phyloP scores from a whole-genome alignment of 2,797 vertebrate species.

The Pseudomugil tenellus region DNA sequence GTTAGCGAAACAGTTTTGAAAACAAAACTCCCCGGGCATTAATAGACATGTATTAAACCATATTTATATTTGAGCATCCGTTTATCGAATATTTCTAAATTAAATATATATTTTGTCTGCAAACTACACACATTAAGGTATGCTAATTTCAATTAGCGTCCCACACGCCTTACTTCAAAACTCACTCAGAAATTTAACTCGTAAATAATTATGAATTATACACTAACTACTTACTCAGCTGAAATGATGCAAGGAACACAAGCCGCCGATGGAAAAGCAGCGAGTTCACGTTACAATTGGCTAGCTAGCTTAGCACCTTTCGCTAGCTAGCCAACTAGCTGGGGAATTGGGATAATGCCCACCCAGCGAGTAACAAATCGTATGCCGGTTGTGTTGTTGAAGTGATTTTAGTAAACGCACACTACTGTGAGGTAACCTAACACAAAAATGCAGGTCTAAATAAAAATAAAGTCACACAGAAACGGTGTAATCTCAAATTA shows the following conservation, averaged over 20 bases:
- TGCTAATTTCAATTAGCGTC: conserved; percentile 15
- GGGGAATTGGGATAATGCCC: conserved; percentile 75
- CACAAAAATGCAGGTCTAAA: conserved; percentile 55
- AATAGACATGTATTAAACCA: not conserved
- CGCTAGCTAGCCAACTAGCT: conserved; percentile 75
- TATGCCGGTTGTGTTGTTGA: conserved; percentile 57
- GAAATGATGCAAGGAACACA: conserved; percentile 29
- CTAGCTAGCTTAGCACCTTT: conserved; percentile 63
- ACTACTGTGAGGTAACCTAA: conserved; percentile 47
- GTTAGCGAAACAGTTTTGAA: accelerated
- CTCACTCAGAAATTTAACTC: accelerated
- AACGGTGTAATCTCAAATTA: conserved; percentile 56
- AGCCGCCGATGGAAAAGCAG: conserved; percentile 30
- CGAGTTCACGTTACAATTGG: conserved; percentile 66
- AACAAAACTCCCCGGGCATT: not conserved
- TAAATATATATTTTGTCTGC: not conserved
- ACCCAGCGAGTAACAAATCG: conserved; percentile 63
- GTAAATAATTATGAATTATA: no score
- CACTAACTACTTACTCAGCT: conserved; percentile 55
- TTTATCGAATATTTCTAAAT: not conserved
- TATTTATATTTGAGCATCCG: no score
- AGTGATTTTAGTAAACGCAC: conserved; percentile 45
- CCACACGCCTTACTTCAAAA: not conserved
- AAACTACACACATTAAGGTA: conserved; percentile 15
- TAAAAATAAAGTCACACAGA: conserved; percentile 46